Evolutionary conservation across 2,797 vertebrate genomes (phyloP), one percentile per base, ranked within the genome.

Genomic region (Scomberomorus guttatus): DNA sequence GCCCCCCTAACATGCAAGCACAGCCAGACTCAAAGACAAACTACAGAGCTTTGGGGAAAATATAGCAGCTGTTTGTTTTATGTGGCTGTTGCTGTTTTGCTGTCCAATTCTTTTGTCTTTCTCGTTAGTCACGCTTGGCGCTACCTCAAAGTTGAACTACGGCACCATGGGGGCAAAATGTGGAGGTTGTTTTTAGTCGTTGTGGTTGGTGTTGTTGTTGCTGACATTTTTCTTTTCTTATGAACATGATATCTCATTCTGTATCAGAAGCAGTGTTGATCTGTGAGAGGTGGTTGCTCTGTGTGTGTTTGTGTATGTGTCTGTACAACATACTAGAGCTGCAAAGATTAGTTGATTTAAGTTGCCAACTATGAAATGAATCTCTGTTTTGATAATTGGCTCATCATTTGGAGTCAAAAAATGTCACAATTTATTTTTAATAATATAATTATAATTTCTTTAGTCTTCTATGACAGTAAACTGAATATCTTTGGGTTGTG

Each of bases 21-120:
- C 91, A 91, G 87, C 72, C 62, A 54, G 90, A 82, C 75, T 87
- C 84, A 75, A 75, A 91, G 87, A 65, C 72, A 63, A 69, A 84
- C 66, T 44, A 4, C 42, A 5, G 69, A 25, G 77, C 75, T 79
- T 46, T 64, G 52, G 63, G 82, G 61, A 48, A 77, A 90, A 82
- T 60, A 85, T 75, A 69, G 52, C 76, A 24, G 72, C 81, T 89
- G 89, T 87, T 91, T 89, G 75, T 87, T 87, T 65, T 70, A 10
- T 80, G 69, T 74, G 25, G 2, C 72, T 80, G 80, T 92, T 88
- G 79, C 67, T 77, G 63, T 87, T 89, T 85, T 79, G 79, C 55
- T 55, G 46, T 77, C 10, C 1, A 0, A 37, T 54, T 56, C 55
- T 72, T 70, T 27, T 55, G 34, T 37, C 20, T 37, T 20, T 48